Conservation (phyloP, 2,888 invertebrate species). For the Dasysyrphus tricinctus region DNA sequence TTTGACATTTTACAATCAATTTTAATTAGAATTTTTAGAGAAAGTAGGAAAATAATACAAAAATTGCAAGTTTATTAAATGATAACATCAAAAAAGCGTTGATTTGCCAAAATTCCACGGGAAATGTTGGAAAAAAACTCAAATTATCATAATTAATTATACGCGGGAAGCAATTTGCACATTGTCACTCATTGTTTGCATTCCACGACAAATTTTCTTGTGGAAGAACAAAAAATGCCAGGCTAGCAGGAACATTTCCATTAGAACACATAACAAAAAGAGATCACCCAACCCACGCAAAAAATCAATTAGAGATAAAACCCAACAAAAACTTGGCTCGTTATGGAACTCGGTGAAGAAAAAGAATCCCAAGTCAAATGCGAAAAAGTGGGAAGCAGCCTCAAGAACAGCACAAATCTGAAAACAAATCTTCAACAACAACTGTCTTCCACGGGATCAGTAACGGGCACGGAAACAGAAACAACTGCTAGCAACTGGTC, state of each 20-base stretch:
- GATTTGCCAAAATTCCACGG: background rate
- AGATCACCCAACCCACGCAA: background rate
- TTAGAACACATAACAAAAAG: background rate
- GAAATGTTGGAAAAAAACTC: background rate
- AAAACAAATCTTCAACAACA: background rate
- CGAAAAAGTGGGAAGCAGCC: background rate
- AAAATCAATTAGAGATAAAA: background rate
- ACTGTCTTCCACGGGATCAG: background rate
- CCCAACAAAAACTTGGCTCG: background rate
- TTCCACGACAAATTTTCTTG: background rate
- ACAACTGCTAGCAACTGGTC: constrained; percentile 85
- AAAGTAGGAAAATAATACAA: background rate
- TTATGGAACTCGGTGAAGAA: constrained; percentile 4
- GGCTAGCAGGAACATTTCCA: background rate
- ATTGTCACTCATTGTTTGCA: background rate
- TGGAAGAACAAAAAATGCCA: background rate
- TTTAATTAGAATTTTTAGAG: constrained; percentile 7
- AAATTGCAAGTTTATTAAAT: background rate
- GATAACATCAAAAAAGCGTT: background rate
- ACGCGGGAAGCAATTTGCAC: background rate
- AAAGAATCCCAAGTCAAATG: background rate
- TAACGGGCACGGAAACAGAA: background rate
- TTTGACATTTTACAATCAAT: background rate
- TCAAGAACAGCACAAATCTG: background rate
- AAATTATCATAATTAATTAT: background rate